Base-by-base conservation (phyloP, 1,140 invertebrate genomes). In the Ctenoplectra terminalis region DNA sequence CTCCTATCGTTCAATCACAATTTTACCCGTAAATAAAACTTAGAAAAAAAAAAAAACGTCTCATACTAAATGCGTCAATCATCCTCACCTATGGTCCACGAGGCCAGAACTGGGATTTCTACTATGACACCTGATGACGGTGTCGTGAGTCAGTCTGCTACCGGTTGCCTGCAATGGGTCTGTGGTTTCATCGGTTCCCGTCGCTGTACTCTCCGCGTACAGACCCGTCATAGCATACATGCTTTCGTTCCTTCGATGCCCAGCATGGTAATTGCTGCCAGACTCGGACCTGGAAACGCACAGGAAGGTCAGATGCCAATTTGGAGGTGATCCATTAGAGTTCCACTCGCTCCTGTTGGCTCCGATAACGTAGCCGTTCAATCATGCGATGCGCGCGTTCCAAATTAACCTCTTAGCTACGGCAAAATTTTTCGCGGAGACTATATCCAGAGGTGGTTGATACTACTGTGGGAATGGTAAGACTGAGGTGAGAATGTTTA, bases 161-260 rank as follows among this genome's bases (percentile, higher is more conserved):
- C 90, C 90, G 73, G 85, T 91, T 15, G 92, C 91, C 67, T 92
- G 93, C 71, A 94, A 91, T 17, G 94, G 92, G 77, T 91, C 84
- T 84, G 84, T 56, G 26, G 86, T 87, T 46, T 92, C 91, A 4
- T 89, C 89, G 9, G 84, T 88, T 11, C 82, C 87, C 20, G 87
- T 93, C 69, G 94, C 94, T 46, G 95, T 94, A 23, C 95, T 95
- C 85, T 97, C 96, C 61, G 96, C 96, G 90, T 97, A 97, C 26
- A 97, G 94, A n/a, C 97, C 97, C 31, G 97, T 97, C 96, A 97
- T 97, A 48, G 96, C 96, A 92, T 97, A 97, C 96, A 97, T 97
- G 85, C 96, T 97, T 92, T 97, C 97, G 94, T 97, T 97, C 90
- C 96, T 95, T 89, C 96, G 95, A 91, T 95, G 95, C 2, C 94